A percentile compares a stretch with the other conserved stretches of the same genome.
These are phyloP conservation scores for Tupaia chinensis DNA, from an alignment of 2,113 vertebrate genomes.

Conservation along the genomic window DNA sequence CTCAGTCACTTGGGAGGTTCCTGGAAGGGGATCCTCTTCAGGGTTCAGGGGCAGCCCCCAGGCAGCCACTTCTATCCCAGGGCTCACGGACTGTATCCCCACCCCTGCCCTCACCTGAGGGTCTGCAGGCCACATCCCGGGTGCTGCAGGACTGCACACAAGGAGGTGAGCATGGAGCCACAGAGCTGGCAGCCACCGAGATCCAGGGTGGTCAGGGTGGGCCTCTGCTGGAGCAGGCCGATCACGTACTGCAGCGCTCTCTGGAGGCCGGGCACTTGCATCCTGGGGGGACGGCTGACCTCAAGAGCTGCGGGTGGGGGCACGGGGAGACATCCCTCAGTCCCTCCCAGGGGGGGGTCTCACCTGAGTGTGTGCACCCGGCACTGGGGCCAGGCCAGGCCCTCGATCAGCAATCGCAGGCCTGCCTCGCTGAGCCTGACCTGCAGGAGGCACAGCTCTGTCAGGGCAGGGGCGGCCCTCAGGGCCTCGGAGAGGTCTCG, in stretches of 20 bases:
- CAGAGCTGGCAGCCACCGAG: constrained; percentile 65
- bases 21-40: neutral
- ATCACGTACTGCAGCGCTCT: neutral
- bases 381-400: constrained; percentile 70
- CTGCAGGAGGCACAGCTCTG: constrained; percentile 55
- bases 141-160: constrained; percentile 5
- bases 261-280: constrained; percentile 18
- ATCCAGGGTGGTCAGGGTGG: neutral
- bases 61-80: neutral
- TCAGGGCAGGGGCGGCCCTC: constrained; percentile 45
- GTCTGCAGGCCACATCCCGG: constrained; percentile 56
- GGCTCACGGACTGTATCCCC: neutral
- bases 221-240: neutral
- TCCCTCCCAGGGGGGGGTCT: neutral
- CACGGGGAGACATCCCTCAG: rapidly evolving
- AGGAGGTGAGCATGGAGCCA: neutral
- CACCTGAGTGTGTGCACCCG: constrained; percentile 68
- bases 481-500: constrained; percentile 71
- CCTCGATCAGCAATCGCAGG: constrained; percentile 45
- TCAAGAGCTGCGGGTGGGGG: neutral
- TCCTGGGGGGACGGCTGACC: neutral
- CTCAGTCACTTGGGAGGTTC: too few species aligned
- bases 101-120: constrained; percentile 46
- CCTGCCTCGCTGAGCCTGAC: constrained; percentile 45
- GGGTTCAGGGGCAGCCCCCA: neutral